These are phyloP conservation scores for Bombylius discolor DNA, from an alignment of 2,888 invertebrate species.

Conservation along the genomic window DNA sequence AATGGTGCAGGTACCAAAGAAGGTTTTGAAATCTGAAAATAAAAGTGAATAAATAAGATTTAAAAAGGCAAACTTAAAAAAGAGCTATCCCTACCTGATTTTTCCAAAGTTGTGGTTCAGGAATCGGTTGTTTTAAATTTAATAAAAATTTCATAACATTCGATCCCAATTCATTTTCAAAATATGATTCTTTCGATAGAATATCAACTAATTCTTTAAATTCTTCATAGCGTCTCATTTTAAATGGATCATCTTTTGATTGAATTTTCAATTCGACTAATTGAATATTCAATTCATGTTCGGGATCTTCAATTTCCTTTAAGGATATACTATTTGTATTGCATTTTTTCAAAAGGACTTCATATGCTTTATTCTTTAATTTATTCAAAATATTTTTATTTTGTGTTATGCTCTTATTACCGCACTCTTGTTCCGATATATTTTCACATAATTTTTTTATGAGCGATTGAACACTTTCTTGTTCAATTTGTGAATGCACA, in stretches of 20 bases:
- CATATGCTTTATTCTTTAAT: constrained; percentile 20
- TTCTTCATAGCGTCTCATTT: constrained; percentile 16
- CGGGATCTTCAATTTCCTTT: constrained; percentile 14
- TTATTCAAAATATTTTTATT: not conserved
- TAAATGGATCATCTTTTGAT: constrained; percentile 16
- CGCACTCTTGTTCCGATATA: constrained; percentile 3
- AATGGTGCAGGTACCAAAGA: constrained; percentile 23
- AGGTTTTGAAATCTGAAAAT: constrained; percentile 1
- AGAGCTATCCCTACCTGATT: too few relatives aligned
- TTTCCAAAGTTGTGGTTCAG: constrained; percentile 1
- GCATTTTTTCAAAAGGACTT: constrained; percentile 23
- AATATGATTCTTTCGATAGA: constrained; percentile 17
- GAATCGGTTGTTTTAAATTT: constrained; percentile 16
- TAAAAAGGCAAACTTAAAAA: too few relatives aligned
- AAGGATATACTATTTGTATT: constrained; percentile 14
- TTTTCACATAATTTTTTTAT: constrained; percentile 20
- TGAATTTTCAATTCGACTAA: constrained; percentile 22
- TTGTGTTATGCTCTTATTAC: too few relatives aligned
- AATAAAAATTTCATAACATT: constrained; percentile 20
- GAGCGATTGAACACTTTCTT: constrained; percentile 23
- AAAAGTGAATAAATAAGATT: not conserved
- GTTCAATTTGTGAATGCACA: too few relatives aligned
- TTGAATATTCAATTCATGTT: constrained; percentile 21
- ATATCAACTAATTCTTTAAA: constrained; percentile 19
- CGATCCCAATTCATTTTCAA: constrained; percentile 18